These are phyloP conservation scores for Grantiella picta DNA, from an alignment of 2,113 vertebrate genomes.

Conservation along the genomic window DNA sequence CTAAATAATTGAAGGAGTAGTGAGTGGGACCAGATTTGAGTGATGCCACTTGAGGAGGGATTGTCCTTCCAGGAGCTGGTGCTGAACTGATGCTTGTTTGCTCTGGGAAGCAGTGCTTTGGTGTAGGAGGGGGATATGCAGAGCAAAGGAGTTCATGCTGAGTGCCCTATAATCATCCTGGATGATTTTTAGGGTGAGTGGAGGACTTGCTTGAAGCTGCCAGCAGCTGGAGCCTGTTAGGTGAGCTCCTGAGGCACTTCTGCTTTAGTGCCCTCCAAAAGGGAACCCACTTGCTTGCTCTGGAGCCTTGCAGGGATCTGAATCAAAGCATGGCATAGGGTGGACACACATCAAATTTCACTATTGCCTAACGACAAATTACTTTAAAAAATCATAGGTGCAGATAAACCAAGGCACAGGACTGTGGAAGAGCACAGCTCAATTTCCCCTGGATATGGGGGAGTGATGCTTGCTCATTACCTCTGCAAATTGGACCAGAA, in stretches of 20 bases:
- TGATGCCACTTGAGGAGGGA: neutral
- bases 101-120: neutral
- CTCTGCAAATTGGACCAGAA: neutral
- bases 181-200: neutral
- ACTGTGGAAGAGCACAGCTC: neutral
- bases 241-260: neutral
- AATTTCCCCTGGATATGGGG: neutral
- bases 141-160: neutral
- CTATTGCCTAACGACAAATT: neutral
- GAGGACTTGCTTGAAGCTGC: neutral
- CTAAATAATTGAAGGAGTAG: neutral
- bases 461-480: neutral
- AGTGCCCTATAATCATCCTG: neutral
- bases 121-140: neutral
- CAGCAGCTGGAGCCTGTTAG: neutral
- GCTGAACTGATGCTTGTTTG: neutral
- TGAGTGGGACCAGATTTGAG: neutral
- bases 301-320: neutral
- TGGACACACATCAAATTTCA: accelerated
- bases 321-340: neutral
- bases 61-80: neutral
- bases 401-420: neutral
- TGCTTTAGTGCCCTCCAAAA: neutral
- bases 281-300: neutral
- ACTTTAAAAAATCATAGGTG: accelerated